Base-by-base conservation (phyloP, 2,888 invertebrate genomes). In the Hyppa rectilinea region DNA sequence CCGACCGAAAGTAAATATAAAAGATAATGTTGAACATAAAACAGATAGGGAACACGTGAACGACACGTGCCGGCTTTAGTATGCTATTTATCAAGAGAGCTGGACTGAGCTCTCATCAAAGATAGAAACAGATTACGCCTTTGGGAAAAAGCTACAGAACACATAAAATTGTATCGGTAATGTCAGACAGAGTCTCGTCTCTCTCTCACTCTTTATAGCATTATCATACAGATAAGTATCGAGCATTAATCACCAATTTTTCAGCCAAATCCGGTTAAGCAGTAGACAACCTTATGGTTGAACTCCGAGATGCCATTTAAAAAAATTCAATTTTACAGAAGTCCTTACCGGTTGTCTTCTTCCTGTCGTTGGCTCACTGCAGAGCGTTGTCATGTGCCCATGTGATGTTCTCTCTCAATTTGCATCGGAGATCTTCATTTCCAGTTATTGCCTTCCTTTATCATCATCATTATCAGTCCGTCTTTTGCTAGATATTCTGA, bases 11-110 rank as follows among this genome's bases (percentile, higher is more conserved):
- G 38, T 69, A 43, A 70, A 59, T 40, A 71, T 26, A 40, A 49
- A 72, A 52, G 23, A 62, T 58, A 58, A 58, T 45, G 29, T 34
- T 40, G 40, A n/a, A 43, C 58, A 62, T 47, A 31, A 43, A 78
- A 45, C 29, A 59, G 53, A 75, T 75, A 63, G 36, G 26, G 49
- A 5, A 5, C 75, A 75, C 59, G 79, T 73, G 73, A 40, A 12
- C 0, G 38, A 31, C 79, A 65, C 74, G 74, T 76, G 76, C 23
- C 47, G 29, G 38, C 23, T 53, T 74, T 50, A 52, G 23, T 47
- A 76, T 53, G 31, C 45, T 71, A 67, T 75, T 29, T 52, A 68
- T 71, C 52, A 75, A 26, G 53, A 75, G 26, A 23, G 29, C 36
- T 49, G 40, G 20, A 7, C 26, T 65, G 20, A 40, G 26, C 17